Conservation (phyloP, 2,888 invertebrate species). For the Athalia circularis region DNA sequence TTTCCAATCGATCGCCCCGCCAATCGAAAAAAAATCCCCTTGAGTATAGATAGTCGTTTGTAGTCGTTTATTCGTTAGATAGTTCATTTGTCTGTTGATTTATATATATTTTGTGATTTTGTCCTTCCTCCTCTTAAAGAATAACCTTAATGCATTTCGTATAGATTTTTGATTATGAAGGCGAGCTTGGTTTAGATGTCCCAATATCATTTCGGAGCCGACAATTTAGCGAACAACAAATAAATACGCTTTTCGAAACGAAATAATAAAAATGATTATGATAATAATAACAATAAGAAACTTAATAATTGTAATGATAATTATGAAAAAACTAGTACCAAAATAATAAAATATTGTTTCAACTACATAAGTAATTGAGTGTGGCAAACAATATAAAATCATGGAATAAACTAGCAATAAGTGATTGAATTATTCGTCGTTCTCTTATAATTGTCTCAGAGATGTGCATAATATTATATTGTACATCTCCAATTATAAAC, state of each 20-base stretch:
- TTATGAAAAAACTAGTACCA: not conserved
- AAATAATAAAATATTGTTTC: conserved; percentile 24
- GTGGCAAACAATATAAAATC: conserved; percentile 58
- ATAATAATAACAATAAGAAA: no score
- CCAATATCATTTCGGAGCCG: not conserved
- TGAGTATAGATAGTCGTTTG: no score
- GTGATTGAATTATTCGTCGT: conserved; percentile 39
- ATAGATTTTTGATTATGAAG: conserved; percentile 38
- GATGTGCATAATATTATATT: no score
- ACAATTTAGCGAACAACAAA: not conserved
- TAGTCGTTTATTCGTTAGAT: no score
- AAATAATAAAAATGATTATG: conserved; percentile 48
- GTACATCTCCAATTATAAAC: no score
- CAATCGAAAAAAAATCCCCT: no score
- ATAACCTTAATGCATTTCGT: conserved; percentile 54
- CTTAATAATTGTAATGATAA: no score
- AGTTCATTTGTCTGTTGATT: conserved; percentile 5
- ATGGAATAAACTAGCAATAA: conserved; percentile 61
- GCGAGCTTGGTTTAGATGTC: conserved; percentile 14
- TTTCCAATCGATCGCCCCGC: no score
- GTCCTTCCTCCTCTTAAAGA: conserved; percentile 35
- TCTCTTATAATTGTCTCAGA: not conserved
- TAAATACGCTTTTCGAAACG: conserved; percentile 43
- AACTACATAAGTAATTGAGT: conserved; percentile 50
- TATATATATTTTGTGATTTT: conserved; percentile 36